Base-by-base conservation (phyloP, 2,113 vertebrate genomes). In the Gymnorhina tibicen region DNA sequence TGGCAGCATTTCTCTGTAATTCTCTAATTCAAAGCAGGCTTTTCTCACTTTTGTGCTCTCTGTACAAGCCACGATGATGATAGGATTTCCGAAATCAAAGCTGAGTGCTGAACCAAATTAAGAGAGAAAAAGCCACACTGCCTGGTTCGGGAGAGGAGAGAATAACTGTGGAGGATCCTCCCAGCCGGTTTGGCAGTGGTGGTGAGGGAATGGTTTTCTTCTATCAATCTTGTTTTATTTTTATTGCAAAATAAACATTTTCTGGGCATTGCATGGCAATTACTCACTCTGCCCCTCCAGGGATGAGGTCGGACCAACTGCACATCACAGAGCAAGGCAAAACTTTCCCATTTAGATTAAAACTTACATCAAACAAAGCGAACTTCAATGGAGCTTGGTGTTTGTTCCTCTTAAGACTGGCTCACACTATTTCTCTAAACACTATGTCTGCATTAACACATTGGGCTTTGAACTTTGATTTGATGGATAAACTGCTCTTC, bases 51-150 rank as follows among this genome's bases (percentile, higher is more conserved):
- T 89, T 92, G 50, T 96, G 75, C 50, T 96, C 90, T 93, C 69
- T 95, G 89, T 94, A 92, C 84, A 96, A 96, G 84, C 68, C 86
- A 64, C 1, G 4, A 94, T 91, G 94, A 96, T 96, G 94, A 95
- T 97, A 96, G 94, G 95, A 97, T 97, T 97, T 97, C 95, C 23
- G 3, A 96, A 97, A 97, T 94, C 96, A 97, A 97, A 97, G 95
- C 89, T 53, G 89, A 92, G 93, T 19, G 42, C 94, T 97, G 93
- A 97, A 94, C 87, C 85, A 91, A 97, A 96, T 97, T 97, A 97
- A 82, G 87, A 87, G 87, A 92, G 91, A 83, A 85, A 90, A 97
- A 97, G 75, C 88, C 69, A 0, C 72, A 37, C 59, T 82, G 93
- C 85, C 91, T 91, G 63, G 50, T 68, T 95, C 0, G 58, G 73